Evolutionary conservation across 2,113 vertebrate genomes (phyloP).

Genomic region (Pampusana beccarii): DNA sequence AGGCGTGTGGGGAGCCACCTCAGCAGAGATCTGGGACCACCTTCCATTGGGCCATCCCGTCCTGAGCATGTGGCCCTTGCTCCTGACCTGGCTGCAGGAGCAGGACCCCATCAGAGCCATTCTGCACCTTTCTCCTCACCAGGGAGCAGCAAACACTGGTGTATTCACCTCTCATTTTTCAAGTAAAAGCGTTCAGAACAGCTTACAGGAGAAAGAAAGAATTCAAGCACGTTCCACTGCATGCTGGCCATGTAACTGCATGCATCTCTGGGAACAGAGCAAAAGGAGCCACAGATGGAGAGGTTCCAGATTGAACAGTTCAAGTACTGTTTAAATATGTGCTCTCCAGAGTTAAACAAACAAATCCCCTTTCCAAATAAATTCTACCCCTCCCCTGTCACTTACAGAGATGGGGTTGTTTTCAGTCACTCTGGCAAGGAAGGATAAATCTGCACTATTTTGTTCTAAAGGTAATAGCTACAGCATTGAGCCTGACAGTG

Average conservation of each 20-base stretch:
- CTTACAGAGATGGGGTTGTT: background rate
- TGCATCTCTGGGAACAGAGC: background rate
- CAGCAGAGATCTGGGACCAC: background rate
- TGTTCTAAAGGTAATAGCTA: background rate
- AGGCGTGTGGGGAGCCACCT: accelerated
- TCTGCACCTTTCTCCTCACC: background rate
- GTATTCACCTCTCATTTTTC: background rate
- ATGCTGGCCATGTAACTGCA: background rate
- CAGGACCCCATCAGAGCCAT: background rate
- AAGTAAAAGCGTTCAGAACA: background rate
- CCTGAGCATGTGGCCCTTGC: background rate
- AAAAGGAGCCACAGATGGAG: background rate
- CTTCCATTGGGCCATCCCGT: background rate
- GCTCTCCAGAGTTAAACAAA: background rate
- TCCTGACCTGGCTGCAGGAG: background rate
- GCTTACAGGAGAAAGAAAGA: background rate
- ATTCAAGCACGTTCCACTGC: background rate
- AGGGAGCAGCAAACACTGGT: background rate
- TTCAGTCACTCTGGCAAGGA: background rate
- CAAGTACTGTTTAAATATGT: slow-evolving; percentile 1
- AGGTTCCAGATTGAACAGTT: background rate
- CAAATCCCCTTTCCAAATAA: background rate
- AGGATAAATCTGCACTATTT: slow-evolving; percentile 1
- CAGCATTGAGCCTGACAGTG: background rate
- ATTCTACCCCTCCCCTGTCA: background rate